Evolutionary conservation across 2,113 vertebrate species (phyloP), one percentile per base, ranked within the genome.

Genomic region (Apus apus): DNA sequence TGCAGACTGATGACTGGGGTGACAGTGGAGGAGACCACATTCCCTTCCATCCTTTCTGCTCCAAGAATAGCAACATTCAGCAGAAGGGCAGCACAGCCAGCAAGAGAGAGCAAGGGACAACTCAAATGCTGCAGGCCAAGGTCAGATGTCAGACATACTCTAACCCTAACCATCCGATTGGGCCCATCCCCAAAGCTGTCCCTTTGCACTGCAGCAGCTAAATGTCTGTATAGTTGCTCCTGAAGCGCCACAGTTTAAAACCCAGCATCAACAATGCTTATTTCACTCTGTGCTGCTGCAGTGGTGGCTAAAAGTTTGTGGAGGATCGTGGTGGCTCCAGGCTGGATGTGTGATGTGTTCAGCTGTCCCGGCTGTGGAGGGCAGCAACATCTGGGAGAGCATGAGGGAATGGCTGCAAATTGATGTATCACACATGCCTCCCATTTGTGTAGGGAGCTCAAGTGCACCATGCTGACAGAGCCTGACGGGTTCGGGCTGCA

Each of bases 321-420:
- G 43, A 2, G 16, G 25, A 8, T 60, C 0, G 0, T 34, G 43
- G 43, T 77, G 62, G 56, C 68, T 70, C 54, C 5, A 9, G 60
- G 56, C 73, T 84, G 58, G 54, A 51, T 53, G 77, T 1, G 2
- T 9, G 73, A 89, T 71, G 56, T 30, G 56, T 75, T 95, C 93
- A 96, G 86, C 89, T 90, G 89, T 92, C 94, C 85, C 0, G 1
- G 76, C 71, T 90, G 78, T 0, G 4, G 80, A 93, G 86, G 89
- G 61, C 93, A 95, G 80, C 73, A 96, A 90, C 95, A 96, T 96
- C 93, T 93, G 95, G 78, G 84, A 86, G 70, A 90, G 75, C 89
- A 92, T 25, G 93, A 90, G 73, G 80, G 80, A 93, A 95, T 91
- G 85, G 86, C 83, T 89, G 89, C 1, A 10, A 92, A 78, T 9